Evolutionary conservation across 2,797 vertebrate genomes (phyloP).

Genomic region (Pachyuromys duprasi): DNA sequence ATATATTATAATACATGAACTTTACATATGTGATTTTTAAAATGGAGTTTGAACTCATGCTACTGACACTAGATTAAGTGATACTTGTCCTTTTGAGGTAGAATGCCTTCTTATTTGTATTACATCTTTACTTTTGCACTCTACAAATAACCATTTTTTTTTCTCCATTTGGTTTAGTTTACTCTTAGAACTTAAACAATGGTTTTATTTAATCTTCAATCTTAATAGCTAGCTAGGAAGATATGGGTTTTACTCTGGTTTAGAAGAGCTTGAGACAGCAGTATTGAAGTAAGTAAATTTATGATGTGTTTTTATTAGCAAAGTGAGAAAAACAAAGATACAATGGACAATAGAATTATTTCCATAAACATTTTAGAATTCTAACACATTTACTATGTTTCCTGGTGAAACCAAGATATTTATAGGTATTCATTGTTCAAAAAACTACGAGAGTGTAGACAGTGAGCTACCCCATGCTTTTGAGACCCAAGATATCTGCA

Average conservation of each 20-base stretch:
- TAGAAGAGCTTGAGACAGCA: background rate
- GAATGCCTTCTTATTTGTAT: background rate
- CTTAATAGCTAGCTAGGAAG: background rate
- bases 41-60: background rate
- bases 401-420: background rate
- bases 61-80: background rate
- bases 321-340: conserved; percentile 1
- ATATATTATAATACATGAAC: too few species aligned
- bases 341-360: conserved; percentile 13
- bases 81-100: background rate
- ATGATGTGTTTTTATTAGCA: background rate
- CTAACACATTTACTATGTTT: background rate
- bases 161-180: conserved; percentile 11
- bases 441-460: background rate
- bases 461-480: background rate
- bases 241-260: conserved; percentile 5
- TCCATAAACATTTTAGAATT: background rate
- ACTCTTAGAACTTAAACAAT: background rate
- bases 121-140: background rate
- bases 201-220: background rate
- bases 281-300: background rate
- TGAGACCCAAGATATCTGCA: background rate
- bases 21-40: background rate
- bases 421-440: background rate
- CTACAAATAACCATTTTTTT: background rate